Base-by-base conservation (phyloP, 2,888 invertebrate species). In the Cyclophora albipunctata region DNA sequence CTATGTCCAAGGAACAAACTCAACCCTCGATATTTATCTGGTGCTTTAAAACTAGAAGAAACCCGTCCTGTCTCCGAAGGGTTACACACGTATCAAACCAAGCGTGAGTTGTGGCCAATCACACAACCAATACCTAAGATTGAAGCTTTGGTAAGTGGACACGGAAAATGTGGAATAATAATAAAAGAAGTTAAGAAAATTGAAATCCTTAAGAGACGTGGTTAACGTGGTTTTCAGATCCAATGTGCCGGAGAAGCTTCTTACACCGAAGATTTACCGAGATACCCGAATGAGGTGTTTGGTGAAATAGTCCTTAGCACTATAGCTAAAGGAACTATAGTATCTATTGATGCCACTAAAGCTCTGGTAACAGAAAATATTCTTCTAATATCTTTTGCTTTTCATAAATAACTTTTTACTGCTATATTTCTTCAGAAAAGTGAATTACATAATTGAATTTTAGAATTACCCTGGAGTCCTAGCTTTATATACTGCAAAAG, bases 201-300 rank as follows among this genome's bases (percentile, higher is more conserved):
- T 40, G 40, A 20, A 20, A 40, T 40, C 40, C 3, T 40, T 7
- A 40, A 40, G 40, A 40, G 3, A 40, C 2, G 40, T 40, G 40
- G 40, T 7, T 5, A 7, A 40, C 3, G 7, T 7, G 3, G 20
- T 33, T 54, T 58, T 37, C 49, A 83, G 80, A 73, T 81, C 5
- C 93, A 93, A 79, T 90, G 90, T 62, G 84, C 92, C 44, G 94
- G 94, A 0, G 93, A 94, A 72, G 92, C 92, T 0, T 77, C 89
- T 58, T 95, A 92, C 69, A 78, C 91, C 2, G 91, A 92, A 63
- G 94, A 94, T 60, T 70, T 92, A 20, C 91, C 90, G 3, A 67
- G 81, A 0, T 67, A 81, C 0, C 84, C 86, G 0, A 88, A 91
- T 66, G 93, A 95, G 78, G 88, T 94, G 0, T 90, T 89, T 68